These are phyloP conservation scores for Thymelicus sylvestris DNA, from an alignment of 2,888 invertebrate species.

Conservation along the genomic window DNA sequence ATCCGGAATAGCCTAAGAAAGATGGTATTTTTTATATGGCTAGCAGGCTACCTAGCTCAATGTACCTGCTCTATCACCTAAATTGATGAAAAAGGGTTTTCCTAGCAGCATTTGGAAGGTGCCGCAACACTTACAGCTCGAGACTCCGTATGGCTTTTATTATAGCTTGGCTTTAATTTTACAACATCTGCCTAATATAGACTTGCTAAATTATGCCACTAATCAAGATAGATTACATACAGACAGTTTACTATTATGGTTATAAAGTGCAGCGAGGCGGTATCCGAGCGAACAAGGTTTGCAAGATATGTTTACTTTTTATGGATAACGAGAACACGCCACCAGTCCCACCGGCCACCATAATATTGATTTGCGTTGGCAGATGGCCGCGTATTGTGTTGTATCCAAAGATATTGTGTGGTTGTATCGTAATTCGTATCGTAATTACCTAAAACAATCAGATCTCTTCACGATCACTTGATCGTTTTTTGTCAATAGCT, in stretches of 20 bases:
- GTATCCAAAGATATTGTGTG: no score
- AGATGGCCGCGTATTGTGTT: conserved; percentile 42
- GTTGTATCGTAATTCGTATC: no score
- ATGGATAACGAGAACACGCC: conserved; percentile 56
- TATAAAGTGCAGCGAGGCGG: conserved; percentile 37
- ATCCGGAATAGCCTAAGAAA: no score
- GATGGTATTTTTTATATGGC: no score
- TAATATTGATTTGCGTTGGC: conserved; percentile 26
- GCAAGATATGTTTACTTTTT: conserved; percentile 51
- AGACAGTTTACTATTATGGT: conserved; percentile 26
- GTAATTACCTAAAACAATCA: neutral
- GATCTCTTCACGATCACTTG: no score
- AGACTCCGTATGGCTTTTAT: no score
- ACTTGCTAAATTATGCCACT: conserved; percentile 1
- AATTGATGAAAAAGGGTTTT: no score
- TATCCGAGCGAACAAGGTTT: conserved; percentile 56
- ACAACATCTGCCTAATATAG: neutral
- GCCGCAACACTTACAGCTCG: no score
- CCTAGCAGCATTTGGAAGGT: no score
- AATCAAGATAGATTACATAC: conserved; percentile 18
- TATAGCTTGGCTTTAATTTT: no score
- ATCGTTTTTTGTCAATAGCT: neutral
- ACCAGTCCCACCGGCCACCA: neutral
- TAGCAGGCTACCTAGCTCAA: no score
- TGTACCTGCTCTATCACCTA: no score